Evolutionary conservation across 2,888 invertebrate species (phyloP).

Genomic region (Dromius quadrimaculatus): DNA sequence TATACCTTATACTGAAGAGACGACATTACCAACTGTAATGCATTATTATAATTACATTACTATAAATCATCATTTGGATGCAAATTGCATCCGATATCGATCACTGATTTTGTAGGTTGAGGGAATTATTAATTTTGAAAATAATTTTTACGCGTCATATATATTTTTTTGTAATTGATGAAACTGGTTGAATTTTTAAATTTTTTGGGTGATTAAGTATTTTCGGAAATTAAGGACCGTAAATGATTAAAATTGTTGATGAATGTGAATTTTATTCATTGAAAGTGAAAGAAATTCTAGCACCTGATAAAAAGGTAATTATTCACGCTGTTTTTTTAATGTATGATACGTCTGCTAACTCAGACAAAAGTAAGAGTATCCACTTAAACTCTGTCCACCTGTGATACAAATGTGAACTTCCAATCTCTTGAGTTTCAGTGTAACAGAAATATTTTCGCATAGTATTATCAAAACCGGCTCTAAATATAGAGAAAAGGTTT

Average conservation of each 20-base stretch:
- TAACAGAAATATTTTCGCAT: too few species aligned
- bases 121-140: neutral
- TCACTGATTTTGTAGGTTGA: neutral
- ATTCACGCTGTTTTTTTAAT: neutral
- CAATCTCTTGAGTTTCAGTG: neutral
- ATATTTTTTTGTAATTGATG: neutral
- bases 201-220: neutral
- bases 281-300: slow-evolving; percentile 15
- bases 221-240: neutral
- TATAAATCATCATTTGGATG: neutral
- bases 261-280: neutral
- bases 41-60: too few species aligned
- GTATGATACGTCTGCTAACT: neutral
- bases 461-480: too few species aligned
- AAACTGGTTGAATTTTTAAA: too few species aligned
- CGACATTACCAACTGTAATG: too few species aligned
- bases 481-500: too few species aligned
- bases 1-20: too few species aligned
- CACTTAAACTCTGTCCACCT: slow-evolving; percentile 14
- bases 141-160: slow-evolving; percentile 9
- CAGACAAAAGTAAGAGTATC: slow-evolving; percentile 19
- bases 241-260: neutral
- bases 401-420: neutral
- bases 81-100: neutral
- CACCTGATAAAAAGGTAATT: slow-evolving; percentile 1